Evolutionary conservation across 2,888 invertebrate genomes (phyloP), one percentile per base, ranked within the genome.

Genomic region (Trachelus stipa): DNA sequence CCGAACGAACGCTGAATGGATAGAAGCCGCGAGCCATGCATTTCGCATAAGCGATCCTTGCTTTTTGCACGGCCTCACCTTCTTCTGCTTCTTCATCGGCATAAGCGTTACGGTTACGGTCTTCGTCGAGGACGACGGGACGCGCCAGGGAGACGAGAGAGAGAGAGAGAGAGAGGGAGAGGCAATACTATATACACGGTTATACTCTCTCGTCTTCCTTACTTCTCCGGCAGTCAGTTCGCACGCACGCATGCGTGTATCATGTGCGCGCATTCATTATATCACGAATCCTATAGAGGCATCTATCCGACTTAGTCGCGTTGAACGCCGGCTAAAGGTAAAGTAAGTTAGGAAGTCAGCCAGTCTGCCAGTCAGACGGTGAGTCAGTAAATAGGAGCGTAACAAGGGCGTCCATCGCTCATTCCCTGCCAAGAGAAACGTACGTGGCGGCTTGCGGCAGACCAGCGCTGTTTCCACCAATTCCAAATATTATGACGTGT

Each of bases 1-100:
- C 35, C 34, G 11, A 76, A 69, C 68, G 34, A 69, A 37, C n/a
- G 35, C 23, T 40, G 69, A 69, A 71, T 33, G 73, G 34, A 73
- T n/a, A 76, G 73, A 69, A 69, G 73, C 56, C n/a, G 76, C 40
- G 75, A 75, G 75, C 71, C 74, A 75, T 76, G 73, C 71, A 79
- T 79, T 79, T 79, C 73, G 69, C 78, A 76, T 77, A 79, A 79
- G 78, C 76, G 73, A 79, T 69, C 40, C 75, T 76, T 75, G 79
- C 84, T 88, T 88, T 87, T 88, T 88, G 82, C 83, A 40, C 68
- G 69, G 79, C 83, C 84, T 88, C 83, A 82, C 85, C 88, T 87
- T 88, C 83, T 83, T 88, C 83, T 82, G 84, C 88, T 87, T 88
- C 82, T 84, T 85, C 81, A 87, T 86, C 82, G 87, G 85, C 84